Percentiles rank a stretch among this genome's conserved stretches.
These are phyloP conservation scores for Dasyornis broadbenti DNA, from an alignment of 2,113 vertebrate species.

Conservation along the genomic window DNA sequence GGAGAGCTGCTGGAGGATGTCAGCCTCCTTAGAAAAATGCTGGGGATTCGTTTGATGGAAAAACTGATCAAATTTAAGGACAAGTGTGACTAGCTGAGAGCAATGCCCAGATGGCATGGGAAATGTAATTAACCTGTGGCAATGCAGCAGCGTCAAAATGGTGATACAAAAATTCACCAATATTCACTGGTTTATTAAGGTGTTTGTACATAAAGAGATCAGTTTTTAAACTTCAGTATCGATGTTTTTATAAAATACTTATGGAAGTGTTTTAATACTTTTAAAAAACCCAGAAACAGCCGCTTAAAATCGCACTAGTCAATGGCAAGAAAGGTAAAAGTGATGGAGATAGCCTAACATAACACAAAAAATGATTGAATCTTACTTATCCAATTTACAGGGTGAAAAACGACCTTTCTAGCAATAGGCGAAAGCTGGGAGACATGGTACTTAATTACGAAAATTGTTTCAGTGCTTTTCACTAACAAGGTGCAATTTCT, in stretches of 20 bases:
- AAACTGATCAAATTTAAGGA: background rate
- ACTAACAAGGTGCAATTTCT: background rate
- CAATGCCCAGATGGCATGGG: background rate
- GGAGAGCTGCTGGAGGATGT: background rate
- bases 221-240: background rate
- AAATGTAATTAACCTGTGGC: background rate
- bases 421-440: background rate
- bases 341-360: background rate
- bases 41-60: background rate
- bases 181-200: background rate
- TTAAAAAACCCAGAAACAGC: background rate
- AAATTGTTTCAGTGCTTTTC: background rate
- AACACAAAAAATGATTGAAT: background rate
- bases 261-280: background rate
- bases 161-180: background rate
- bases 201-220: background rate
- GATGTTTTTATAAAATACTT: background rate
- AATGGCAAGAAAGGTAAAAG: background rate
- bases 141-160: background rate
- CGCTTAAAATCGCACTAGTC: background rate
- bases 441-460: background rate
- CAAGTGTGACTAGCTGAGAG: background rate
- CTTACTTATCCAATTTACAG: background rate
- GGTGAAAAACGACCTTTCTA: background rate
- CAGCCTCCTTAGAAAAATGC: background rate